Conservation (phyloP, 2,888 invertebrate genomes). For the Euplexia lucipara region DNA sequence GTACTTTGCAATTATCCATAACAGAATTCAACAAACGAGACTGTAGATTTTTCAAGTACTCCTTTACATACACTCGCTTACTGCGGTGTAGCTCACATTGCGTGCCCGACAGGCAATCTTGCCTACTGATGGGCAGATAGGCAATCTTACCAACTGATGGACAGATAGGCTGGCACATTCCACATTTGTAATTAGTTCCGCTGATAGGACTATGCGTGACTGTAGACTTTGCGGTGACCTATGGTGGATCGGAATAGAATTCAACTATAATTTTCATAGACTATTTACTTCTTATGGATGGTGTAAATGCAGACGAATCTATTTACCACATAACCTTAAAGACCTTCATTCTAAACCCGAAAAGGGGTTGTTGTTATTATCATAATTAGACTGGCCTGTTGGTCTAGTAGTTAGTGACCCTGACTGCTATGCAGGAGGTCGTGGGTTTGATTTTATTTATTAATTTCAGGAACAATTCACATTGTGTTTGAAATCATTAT, state of each 20-base stretch:
- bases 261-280: neutral
- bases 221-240: slow-evolving; percentile 27
- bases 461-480: too few species aligned
- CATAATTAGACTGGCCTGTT: too few species aligned
- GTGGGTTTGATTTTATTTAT: too few species aligned
- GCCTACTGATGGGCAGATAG: slow-evolving; percentile 31
- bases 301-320: too few species aligned
- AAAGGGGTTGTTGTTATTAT: too few species aligned
- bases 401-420: too few species aligned
- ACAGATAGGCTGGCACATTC: slow-evolving; percentile 47
- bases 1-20: neutral
- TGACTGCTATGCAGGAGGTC: too few species aligned
- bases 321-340: too few species aligned
- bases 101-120: slow-evolving; percentile 56
- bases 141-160: slow-evolving; percentile 39
- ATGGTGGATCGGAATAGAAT: slow-evolving; percentile 1
- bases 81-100: slow-evolving; percentile 29
- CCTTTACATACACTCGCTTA: slow-evolving; percentile 9
- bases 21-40: slow-evolving; percentile 29
- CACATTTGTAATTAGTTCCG: slow-evolving; percentile 55
- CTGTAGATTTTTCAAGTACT: too few species aligned
- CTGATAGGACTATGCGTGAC: slow-evolving; percentile 50
- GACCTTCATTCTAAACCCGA: too few species aligned
- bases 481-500: too few species aligned
- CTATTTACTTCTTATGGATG: neutral